Percentiles rank a stretch among this genome's conserved stretches.
phyloP scores from a whole-genome alignment of 2,797 vertebrate species.

The Acanthornis magna region DNA sequence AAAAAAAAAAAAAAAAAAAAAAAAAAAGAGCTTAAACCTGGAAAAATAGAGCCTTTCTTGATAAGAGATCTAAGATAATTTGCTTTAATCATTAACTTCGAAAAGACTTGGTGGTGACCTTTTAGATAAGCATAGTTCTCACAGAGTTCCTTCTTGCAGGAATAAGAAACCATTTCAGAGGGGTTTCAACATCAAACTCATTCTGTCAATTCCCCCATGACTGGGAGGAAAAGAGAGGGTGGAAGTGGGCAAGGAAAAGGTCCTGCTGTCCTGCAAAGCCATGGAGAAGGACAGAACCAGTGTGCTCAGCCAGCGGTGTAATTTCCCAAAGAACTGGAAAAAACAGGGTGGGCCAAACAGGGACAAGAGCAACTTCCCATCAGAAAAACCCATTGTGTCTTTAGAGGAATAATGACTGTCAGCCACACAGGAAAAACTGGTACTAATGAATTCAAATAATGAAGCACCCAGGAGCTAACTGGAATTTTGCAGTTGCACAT shows the following conservation, averaged over 20 bases:
- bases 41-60: neutral
- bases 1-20: neutral
- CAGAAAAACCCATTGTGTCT: neutral
- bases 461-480: neutral
- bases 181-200: neutral
- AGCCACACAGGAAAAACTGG: neutral
- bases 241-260: neutral
- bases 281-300: neutral
- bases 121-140: neutral
- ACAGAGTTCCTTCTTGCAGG: neutral
- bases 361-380: neutral
- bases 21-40: neutral
- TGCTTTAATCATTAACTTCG: neutral
- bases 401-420: neutral
- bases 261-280: neutral
- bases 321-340: neutral
- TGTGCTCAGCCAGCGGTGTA: neutral
- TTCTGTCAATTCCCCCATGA: rapidly evolving
- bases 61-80: neutral
- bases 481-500: neutral
- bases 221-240: neutral
- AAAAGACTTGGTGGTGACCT: neutral
- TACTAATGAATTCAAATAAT: neutral
- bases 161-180: neutral
- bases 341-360: neutral